Evolutionary conservation across 2,888 invertebrate genomes (phyloP).

Genomic region (Pristionchus japonicus): DNA sequence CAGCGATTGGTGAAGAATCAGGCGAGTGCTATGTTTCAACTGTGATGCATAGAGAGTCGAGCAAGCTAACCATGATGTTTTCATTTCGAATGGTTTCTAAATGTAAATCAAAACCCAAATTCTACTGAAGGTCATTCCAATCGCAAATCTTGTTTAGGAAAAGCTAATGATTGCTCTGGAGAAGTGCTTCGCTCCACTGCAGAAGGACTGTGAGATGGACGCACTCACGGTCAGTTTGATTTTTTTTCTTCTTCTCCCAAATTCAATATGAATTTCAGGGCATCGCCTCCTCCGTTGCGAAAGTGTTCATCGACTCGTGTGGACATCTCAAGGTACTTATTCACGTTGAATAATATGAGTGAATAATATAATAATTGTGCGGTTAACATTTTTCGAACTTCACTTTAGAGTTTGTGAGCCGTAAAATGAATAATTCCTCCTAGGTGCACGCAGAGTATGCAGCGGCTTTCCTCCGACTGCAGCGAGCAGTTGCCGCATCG

Average conservation of each 20-base stretch:
- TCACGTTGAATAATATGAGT: background rate
- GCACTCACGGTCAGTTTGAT: background rate
- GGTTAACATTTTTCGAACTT: no score
- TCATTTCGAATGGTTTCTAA: background rate
- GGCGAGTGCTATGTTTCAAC: no score
- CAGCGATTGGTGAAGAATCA: conserved; percentile 39
- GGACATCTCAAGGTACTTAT: conserved; percentile 48
- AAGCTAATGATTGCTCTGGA: conserved; percentile 6
- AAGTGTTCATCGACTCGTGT: conserved; percentile 34
- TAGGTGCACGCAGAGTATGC: conserved; percentile 70
- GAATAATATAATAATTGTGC: no score
- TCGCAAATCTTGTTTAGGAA: background rate
- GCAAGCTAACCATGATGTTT: background rate
- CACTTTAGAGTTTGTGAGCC: no score
- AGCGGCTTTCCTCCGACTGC: conserved; percentile 67
- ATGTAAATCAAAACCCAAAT: background rate
- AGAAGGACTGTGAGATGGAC: background rate
- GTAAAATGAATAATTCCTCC: no score
- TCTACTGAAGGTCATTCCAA: background rate
- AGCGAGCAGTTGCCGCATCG: conserved; percentile 56
- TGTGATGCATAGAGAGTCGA: no score
- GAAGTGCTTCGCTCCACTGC: background rate
- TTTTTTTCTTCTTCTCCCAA: no score
- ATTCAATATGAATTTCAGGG: background rate
- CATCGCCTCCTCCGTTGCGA: background rate